phyloP scores from a whole-genome alignment of 2,113 vertebrate species.

The Butorides virescens region DNA sequence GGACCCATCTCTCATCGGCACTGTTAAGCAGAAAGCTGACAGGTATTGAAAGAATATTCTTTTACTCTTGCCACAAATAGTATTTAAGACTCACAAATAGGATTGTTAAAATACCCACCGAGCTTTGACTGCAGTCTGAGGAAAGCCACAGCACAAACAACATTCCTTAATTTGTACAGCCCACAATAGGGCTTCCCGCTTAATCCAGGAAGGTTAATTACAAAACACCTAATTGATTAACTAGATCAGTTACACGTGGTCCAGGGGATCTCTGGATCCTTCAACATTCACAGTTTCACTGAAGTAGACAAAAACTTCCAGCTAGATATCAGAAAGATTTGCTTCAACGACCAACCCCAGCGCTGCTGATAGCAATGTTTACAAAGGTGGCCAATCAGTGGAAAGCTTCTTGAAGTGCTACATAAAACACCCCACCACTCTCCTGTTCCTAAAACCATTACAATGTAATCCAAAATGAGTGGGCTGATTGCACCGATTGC shows the following conservation, averaged over 20 bases:
- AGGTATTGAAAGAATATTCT: background rate
- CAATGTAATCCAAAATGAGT: background rate
- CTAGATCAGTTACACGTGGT: background rate
- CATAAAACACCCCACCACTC: background rate
- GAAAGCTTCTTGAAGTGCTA: background rate
- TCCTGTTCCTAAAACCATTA: background rate
- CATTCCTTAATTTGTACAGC: background rate
- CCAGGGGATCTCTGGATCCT: background rate
- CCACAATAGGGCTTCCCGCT: background rate
- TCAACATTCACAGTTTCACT: background rate
- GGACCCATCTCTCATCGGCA: rapidly evolving
- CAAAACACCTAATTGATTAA: background rate
- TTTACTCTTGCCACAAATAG: background rate
- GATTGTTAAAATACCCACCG: background rate
- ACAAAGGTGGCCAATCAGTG: background rate
- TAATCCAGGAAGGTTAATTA: background rate
- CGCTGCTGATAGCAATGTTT: background rate
- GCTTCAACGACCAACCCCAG: rapidly evolving
- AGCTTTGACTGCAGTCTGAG: background rate
- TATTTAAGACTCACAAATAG: background rate
- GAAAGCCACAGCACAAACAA: background rate
- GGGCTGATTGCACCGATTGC: background rate
- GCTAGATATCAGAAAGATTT: background rate
- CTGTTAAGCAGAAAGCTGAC: background rate
- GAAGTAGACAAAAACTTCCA: background rate